Percentiles rank a stretch among this genome's conserved stretches.
phyloP scores from a whole-genome alignment of 2,888 invertebrate genomes.

The Xylophagus ater region DNA sequence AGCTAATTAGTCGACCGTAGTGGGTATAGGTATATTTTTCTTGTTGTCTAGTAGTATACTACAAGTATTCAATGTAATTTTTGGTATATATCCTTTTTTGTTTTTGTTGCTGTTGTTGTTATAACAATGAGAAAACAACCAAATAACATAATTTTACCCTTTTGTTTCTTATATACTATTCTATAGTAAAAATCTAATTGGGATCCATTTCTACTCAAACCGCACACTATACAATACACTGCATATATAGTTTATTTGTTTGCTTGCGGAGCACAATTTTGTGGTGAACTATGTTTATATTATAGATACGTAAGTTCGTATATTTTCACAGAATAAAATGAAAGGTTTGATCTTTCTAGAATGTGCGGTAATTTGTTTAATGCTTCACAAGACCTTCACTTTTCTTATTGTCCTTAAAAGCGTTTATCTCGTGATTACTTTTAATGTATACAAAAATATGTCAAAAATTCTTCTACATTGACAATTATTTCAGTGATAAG shows the following conservation, averaged over 20 bases:
- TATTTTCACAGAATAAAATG: too few relatives aligned
- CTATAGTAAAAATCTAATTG: conserved; percentile 13
- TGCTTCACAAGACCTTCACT: conserved; percentile 10
- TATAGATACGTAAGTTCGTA: too few relatives aligned
- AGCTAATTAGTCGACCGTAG: conserved; percentile 18
- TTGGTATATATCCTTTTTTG: too few relatives aligned
- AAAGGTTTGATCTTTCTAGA: conserved; percentile 9
- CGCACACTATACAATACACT: too few relatives aligned
- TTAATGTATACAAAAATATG: conserved; percentile 9
- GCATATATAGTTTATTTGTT: too few relatives aligned
- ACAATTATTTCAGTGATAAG: too few relatives aligned
- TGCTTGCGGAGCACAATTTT: too few relatives aligned
- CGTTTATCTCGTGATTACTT: conserved; percentile 13
- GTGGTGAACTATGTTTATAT: too few relatives aligned
- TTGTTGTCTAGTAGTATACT: too few relatives aligned
- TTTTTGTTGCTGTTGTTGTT: conserved; percentile 11
- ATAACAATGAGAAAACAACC: conserved; percentile 9
- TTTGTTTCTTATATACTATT: conserved; percentile 14
- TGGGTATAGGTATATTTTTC: too few relatives aligned
- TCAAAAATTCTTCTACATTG: conserved; percentile 10
- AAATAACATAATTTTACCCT: conserved; percentile 16
- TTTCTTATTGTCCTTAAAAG: conserved; percentile 11
- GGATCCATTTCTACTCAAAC: conserved; percentile 17
- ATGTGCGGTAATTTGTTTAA: conserved; percentile 13
- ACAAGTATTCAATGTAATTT: too few relatives aligned